Conservation (phyloP, 2,888 invertebrate genomes). For the Clepsis dumicolana region DNA sequence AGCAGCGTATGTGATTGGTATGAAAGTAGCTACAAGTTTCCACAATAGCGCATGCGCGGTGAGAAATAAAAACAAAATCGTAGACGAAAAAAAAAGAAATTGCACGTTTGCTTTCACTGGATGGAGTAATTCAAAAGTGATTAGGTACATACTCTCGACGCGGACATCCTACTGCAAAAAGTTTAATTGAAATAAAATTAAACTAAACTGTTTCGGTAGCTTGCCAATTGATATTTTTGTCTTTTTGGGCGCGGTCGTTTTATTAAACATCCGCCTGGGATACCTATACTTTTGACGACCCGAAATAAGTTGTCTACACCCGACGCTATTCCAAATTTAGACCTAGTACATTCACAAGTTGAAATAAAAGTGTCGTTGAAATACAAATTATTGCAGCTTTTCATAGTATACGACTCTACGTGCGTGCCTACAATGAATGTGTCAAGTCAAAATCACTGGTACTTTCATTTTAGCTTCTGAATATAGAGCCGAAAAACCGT, state of each 20-base stretch:
- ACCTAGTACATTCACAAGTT: not conserved
- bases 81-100: conserved; percentile 49
- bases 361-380: no score
- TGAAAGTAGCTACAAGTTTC: conserved; percentile 35
- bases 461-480: no score
- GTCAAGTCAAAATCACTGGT: no score
- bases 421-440: no score
- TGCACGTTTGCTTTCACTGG: conserved; percentile 66
- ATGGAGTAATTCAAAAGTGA: conserved; percentile 66
- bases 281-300: not conserved
- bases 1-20: not conserved
- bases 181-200: conserved; percentile 70
- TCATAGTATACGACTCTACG: no score
- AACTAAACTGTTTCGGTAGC: conserved; percentile 54
- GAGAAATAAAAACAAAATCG: conserved; percentile 42
- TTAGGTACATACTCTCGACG: conserved; percentile 56
- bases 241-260: conserved; percentile 52
- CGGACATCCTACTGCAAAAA: conserved; percentile 70
- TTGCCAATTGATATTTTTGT: conserved; percentile 58
- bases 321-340: not conserved
- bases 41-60: conserved; percentile 29
- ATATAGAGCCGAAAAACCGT: no score
- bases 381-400: no score
- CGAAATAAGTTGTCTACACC: no score
- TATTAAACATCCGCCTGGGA: conserved; percentile 53